Evolutionary conservation across 2,113 vertebrate species (phyloP).

Genomic region (Nansenia antarctica): DNA sequence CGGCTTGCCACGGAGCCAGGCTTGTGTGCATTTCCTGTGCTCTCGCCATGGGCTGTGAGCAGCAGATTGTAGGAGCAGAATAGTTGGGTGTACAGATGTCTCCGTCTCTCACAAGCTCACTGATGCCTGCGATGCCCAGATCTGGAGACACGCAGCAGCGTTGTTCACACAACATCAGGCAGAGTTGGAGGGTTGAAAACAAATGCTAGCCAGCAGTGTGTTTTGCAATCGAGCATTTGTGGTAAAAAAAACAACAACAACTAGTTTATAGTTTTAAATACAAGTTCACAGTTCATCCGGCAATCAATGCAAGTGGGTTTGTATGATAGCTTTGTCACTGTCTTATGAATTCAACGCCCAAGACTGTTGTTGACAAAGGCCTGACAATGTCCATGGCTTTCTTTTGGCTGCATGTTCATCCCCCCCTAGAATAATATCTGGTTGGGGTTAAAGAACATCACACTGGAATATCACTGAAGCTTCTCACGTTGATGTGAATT

Average conservation of each 20-base stretch:
- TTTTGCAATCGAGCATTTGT: neutral
- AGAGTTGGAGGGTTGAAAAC: slow-evolving; percentile 4
- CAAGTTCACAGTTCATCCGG: too few species aligned
- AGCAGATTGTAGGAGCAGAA: slow-evolving; percentile 37
- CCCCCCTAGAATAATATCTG: too few species aligned
- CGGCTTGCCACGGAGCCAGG: slow-evolving; percentile 49
- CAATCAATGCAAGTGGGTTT: too few species aligned
- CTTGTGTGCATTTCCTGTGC: slow-evolving; percentile 27
- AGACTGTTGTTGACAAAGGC: too few species aligned
- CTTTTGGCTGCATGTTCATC: neutral
- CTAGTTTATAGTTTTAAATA: too few species aligned
- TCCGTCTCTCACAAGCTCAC: slow-evolving; percentile 59
- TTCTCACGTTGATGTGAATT: neutral
- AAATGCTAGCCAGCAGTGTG: neutral
- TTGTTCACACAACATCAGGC: slow-evolving; percentile 33
- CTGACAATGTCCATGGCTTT: neutral
- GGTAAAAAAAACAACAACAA: too few species aligned
- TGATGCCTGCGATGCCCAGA: slow-evolving; percentile 44
- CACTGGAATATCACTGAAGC: neutral
- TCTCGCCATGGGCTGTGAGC: slow-evolving; percentile 40
- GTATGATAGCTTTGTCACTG: too few species aligned
- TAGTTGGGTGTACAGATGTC: slow-evolving; percentile 56
- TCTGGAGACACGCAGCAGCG: slow-evolving; percentile 15
- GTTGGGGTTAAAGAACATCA: neutral
- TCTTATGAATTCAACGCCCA: too few species aligned